Evolutionary conservation across 1,140 invertebrate species (phyloP).

Genomic region (Drosophila leontia): DNA sequence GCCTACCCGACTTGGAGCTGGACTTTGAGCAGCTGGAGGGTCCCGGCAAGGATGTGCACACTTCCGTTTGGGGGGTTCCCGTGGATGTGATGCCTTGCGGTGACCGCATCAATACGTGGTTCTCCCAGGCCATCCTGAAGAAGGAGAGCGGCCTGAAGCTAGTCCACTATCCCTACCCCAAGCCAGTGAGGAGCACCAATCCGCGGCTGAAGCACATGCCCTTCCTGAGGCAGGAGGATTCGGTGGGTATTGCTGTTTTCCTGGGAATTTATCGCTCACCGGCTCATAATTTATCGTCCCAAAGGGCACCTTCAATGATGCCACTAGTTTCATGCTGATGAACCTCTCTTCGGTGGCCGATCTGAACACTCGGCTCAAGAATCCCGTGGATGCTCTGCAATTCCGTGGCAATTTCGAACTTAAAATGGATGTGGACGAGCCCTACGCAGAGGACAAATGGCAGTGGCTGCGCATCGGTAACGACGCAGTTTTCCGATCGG

Average conservation of each 20-base stretch:
- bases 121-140: conserved; percentile 87
- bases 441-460: conserved; percentile 86
- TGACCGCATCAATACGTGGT: conserved; percentile 87
- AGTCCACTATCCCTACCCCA: conserved; percentile 87
- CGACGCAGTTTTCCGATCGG: conserved; percentile 77
- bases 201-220: conserved; percentile 61
- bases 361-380: conserved; percentile 82
- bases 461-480: conserved; percentile 85
- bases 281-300: neutral
- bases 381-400: conserved; percentile 85
- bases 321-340: conserved; percentile 85
- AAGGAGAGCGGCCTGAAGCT: conserved; percentile 86
- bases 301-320: conserved; percentile 86
- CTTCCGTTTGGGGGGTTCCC: conserved; percentile 85
- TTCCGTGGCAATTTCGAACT: conserved; percentile 86
- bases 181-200: conserved; percentile 64
- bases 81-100: conserved; percentile 87
- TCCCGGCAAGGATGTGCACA: conserved; percentile 78
- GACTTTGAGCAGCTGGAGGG: conserved; percentile 74
- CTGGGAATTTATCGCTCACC: too few relatives aligned
- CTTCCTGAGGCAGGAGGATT: conserved; percentile 63
- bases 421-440: conserved; percentile 81
- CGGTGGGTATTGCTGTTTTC: conserved; percentile 44
- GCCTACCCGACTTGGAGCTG: conserved; percentile 86
- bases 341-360: conserved; percentile 85